A percentile compares a stretch with the other conserved stretches of the same genome.
Evolutionary conservation across 2,888 invertebrate genomes (phyloP).

Genomic region (Scrobipalpa atriplicella): DNA sequence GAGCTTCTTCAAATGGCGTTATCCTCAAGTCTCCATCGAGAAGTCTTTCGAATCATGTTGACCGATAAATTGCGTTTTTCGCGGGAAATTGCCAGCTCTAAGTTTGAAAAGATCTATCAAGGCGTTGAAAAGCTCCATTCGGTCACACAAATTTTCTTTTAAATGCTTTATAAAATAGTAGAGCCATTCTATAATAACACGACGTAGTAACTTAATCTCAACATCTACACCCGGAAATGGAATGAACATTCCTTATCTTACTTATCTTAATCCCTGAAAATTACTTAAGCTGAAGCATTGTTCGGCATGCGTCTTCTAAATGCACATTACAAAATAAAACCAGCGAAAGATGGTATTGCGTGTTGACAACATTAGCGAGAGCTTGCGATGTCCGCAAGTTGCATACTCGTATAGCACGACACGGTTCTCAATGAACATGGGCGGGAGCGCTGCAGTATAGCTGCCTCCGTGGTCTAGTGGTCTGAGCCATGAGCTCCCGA

Average conservation of each 20-base stretch:
- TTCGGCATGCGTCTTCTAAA: conserved; percentile 20
- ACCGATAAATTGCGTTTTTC: conserved; percentile 61
- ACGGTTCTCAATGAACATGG: too few species aligned
- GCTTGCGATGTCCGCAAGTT: conserved; percentile 37
- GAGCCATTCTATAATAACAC: too few species aligned
- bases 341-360: conserved; percentile 43
- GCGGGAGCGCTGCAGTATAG: too few species aligned
- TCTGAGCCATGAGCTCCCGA: too few species aligned
- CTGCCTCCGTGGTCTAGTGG: too few species aligned
- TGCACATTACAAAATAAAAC: conserved; percentile 15
- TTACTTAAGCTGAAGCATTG: neutral
- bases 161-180: neutral
- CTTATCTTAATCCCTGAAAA: neutral
- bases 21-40: neutral
- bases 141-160: neutral
- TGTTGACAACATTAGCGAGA: conserved; percentile 52
- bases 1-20: neutral
- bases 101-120: conserved; percentile 23
- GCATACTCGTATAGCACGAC: conserved; percentile 27
- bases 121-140: conserved; percentile 22
- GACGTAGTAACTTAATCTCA: too few species aligned
- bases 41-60: conserved; percentile 57
- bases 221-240: too few species aligned
- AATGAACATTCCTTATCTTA: too few species aligned
- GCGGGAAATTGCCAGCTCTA: neutral